Evolutionary conservation across 1,140 invertebrate species (phyloP), one percentile per base, ranked within the genome.

Genomic region (Spodoptera frugiperda): DNA sequence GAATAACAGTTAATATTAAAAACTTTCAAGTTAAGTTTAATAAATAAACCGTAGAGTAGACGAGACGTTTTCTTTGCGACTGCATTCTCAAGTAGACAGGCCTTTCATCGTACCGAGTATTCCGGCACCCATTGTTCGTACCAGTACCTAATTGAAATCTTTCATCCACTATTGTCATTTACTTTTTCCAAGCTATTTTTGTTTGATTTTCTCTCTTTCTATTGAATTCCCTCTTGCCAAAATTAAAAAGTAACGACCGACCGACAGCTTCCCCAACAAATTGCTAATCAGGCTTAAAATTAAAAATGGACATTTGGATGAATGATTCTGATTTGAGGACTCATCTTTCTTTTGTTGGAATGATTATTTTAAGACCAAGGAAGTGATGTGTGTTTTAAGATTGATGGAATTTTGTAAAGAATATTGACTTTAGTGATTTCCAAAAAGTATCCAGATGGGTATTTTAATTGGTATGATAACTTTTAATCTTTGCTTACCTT

Each of bases 131-230:
- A 48, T 72, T 72, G 70, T 72, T 39, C 25, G 70, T 44, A 21
- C 57, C 33, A 72, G 30, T 15, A 48, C 46, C 71, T 73, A 49
- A 73, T 73, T 73, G 71, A 73, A 73, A 73, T 55, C 15, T 46
- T 25, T 21, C 71, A 61, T 17, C 10, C 19, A 59, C 71, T 73
- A 73, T 73, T 73, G 71, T 61, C 44, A 53, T 73, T 61, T 33
- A 49, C 21, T 72, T 72, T 61, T 39, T 73, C 21, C 12, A 49
- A 61, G 25, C 57, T 57, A 19, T 59, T 73, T 71, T 73, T 68
- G 65, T 51, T 53, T 51, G 65, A 46, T 53, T 39, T 68, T 33
- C 25, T 25, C 5, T 25, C 25, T 25, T 25, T 25, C 65, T 14
- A 53, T 53, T 46, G 65, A 68, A 68, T 15, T 15, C n/a, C 44